A percentile compares a stretch with the other conserved stretches of the same genome.
These are phyloP conservation scores for Pelecanus crispus DNA, from an alignment of 2,113 vertebrate species.

Conservation along the genomic window DNA sequence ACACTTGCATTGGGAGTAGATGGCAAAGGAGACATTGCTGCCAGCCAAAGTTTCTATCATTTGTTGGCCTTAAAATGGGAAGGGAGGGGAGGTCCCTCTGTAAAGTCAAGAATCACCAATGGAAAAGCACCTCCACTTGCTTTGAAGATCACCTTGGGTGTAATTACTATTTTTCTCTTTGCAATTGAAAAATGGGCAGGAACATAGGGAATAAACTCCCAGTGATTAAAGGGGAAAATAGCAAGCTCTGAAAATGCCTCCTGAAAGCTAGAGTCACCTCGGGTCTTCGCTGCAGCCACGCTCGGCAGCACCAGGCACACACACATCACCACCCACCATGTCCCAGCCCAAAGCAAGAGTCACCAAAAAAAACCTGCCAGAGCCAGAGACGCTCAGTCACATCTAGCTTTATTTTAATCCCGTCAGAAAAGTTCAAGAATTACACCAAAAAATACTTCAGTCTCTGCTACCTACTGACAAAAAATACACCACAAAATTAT, in stretches of 20 bases:
- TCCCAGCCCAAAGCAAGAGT: background rate
- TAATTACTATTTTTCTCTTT: background rate
- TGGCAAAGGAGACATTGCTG: background rate
- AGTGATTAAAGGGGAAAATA: background rate
- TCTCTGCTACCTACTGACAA: slow-evolving; percentile 85
- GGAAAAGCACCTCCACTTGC: background rate
- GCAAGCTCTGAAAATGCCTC: background rate
- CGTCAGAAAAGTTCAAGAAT: slow-evolving; percentile 82
- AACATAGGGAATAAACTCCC: background rate
- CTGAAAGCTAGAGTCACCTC: background rate
- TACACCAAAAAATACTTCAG: slow-evolving; percentile 86
- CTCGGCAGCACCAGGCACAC: background rate
- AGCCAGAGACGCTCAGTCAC: slow-evolving; percentile 70
- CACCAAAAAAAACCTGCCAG: background rate
- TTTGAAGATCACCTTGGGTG: background rate
- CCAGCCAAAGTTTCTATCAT: background rate
- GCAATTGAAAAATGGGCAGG: background rate
- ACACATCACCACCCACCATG: background rate
- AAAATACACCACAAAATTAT: slow-evolving; percentile 84
- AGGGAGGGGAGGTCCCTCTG: background rate
- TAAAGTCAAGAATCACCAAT: background rate
- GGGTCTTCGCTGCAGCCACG: background rate
- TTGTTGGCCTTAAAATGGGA: background rate
- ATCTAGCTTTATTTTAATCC: slow-evolving; percentile 84
- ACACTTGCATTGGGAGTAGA: background rate